Conservation (phyloP, 2,888 invertebrate genomes). For the Stenchaetothrips biformis region DNA sequence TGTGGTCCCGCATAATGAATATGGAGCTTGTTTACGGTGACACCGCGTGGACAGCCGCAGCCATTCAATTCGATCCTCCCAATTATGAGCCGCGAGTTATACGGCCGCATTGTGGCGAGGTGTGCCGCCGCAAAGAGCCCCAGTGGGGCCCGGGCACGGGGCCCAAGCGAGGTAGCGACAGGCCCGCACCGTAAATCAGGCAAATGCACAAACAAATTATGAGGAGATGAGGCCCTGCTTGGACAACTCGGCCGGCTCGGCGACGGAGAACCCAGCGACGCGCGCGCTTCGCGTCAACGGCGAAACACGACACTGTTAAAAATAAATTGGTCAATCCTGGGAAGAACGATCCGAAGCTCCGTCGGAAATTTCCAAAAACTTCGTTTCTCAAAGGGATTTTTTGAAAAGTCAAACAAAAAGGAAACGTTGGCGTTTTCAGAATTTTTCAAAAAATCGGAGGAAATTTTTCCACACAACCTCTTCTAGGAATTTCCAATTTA, state of each 20-base stretch:
- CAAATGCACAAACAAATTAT: constrained; percentile 22
- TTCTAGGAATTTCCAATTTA: no score
- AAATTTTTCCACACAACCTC: no score
- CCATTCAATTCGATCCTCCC: constrained; percentile 17
- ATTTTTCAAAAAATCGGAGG: no score
- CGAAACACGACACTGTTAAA: no score
- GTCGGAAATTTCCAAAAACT: no score
- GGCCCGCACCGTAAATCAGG: constrained; percentile 11
- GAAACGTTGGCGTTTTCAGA: no score
- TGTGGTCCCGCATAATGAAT: background rate
- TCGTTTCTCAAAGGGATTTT: no score
- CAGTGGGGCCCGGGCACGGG: background rate
- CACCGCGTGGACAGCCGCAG: constrained; percentile 1
- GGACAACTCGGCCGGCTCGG: background rate
- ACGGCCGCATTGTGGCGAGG: background rate
- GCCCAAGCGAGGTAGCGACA: constrained; percentile 17
- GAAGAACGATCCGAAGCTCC: no score
- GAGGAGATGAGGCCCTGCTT: background rate
- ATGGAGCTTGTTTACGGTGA: constrained; percentile 13
- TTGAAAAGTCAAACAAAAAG: no score
- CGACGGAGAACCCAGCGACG: background rate
- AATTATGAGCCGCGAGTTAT: constrained; percentile 22
- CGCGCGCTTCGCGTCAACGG: no score
- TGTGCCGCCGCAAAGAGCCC: background rate
- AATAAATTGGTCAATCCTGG: no score